Evolutionary conservation across 1,140 invertebrate species (phyloP), one percentile per base, ranked within the genome.

Genomic region (Ectropis grisescens): DNA sequence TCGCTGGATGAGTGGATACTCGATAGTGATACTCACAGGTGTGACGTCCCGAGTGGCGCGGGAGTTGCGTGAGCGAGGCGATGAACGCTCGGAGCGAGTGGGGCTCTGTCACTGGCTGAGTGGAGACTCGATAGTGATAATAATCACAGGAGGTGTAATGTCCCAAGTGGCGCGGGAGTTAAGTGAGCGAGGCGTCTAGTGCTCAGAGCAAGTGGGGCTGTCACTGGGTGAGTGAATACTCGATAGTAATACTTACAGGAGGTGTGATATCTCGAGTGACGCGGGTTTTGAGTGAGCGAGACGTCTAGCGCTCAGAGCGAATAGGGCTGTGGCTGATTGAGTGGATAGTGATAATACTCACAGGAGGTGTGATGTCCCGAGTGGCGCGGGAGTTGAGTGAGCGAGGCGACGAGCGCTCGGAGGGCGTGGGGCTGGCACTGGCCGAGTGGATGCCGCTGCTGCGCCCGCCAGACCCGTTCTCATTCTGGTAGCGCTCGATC

Each of bases 401-500:
- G 2, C 70, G 44, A 0, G 75, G 75, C 0, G 71, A 68, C 0
- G 75, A 76, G 1, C 65, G 39, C 26, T 75, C 67, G 0, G 74
- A 79, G 1, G 68, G 69, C 2, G 71, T 74, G 4, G 81, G 81
- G 33, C 81, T 83, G 14, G 81, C 78, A 36, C 76, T 82, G 13
- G 76, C 81, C 1, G 81, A 83, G 47, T 83, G 81, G 29, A 83
- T 82, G 4, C 81, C 81, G 43, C 81, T 83, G 49, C 81, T 83
- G 43, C 79, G 70, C 1, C 78, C 81, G 0, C 71, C 74, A 1
- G 71, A 76, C 0, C 72, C 74, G 38, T 59, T 79, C 45, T 82
- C 79, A 7, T 71, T 69, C 54, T 83, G 79, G 49, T 82, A 83
- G 8, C 79, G 57, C 41, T 78, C 79, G 46, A 83, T 83, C 28